Evolutionary conservation across 1,140 invertebrate genomes (phyloP), one percentile per base, ranked within the genome.

Genomic region (Ceratosolen solmsi): DNA sequence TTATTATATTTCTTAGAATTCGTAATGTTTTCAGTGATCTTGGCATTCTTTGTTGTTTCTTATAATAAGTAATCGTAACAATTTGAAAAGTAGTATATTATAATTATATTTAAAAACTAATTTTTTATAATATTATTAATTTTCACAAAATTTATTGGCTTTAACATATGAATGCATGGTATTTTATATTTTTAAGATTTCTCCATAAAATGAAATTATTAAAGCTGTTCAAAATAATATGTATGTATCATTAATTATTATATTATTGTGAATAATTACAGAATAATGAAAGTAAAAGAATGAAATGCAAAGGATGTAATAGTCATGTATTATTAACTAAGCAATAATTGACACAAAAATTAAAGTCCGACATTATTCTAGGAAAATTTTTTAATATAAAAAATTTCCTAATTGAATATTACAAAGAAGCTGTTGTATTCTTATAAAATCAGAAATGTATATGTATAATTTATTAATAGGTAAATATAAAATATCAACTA

Each of bases 31-130:
- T 36, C 58, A 63, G 54, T 74, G 72, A 80, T 74, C 72, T 33
- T 58, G 51, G 72, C 68, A 54, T 54, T 25, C 27, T 63, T n/a
- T 79, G 70, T 60, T 71, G 11, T 36, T 68, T 68, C 4, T 63
- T 27, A 27, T 54, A 33, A 8, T 73, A 68, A 73, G 49, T 63
- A 80, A 73, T 56, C 70, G 70, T 65, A 80, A n/a, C 30, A 60
- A 8, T 73, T 63, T 13, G 38, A 60, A 72, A 56, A 70, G 79
- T 75, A 80, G 72, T 46, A 75, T 68, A 38, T 8, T 75, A 68
- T 68, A 81, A 81, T n/a, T 75, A 73, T 27, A 46, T 75, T 60
- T 65, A 56, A 75, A 33, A 49, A 20, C 65, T 75, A 41, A 72
- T 72, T 73, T 54, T 8, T 60, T 30, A n/a, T 76, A 60, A 41